Evolutionary conservation across 2,888 invertebrate species (phyloP), one percentile per base, ranked within the genome.

Genomic region (Rhagonycha fulva): DNA sequence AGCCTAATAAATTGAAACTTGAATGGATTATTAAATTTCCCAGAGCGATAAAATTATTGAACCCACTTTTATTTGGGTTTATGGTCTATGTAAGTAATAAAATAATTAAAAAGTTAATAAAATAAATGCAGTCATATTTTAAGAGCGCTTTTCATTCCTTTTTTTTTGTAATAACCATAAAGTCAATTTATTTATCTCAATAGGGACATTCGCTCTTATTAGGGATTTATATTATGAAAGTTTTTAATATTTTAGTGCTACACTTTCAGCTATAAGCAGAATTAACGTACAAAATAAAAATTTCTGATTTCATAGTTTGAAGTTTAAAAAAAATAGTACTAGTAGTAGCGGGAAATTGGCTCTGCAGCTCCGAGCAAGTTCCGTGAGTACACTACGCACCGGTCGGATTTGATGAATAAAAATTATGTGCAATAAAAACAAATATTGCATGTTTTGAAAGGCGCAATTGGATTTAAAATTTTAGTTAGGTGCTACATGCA

Each of bases 161-260:
- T 32, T 32, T 32, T n/a, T 32, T n/a, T 47, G n/a, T n/a, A 7
- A 47, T 47, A 47, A 47, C 47, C 47, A n/a, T 47, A 47, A 70
- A 70, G 62, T 32, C 62, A 70, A 70, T 70, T 70, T 70, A 70
- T 70, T 62, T 14, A 62, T 19, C 70, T 28, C 70, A n/a, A 30
- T 70, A 30, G 70, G 62, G 28, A 30, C 70, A 62, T 70, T 70
- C 28, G 62, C 30, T 70, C 62, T 70, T 62, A 70, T 70, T 70
- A 70, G 62, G 70, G 70, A 70, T 70, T 70, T 70, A 60, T 69
- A 62, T 62, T 23, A 62, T 62, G 30, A 62, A 70, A 70, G 26
- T 70, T 70, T 62, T 32, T 47, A 47, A 47, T 47, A 47, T n/a
- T 47, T 47, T 47, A n/a, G n/a, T n/a, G n/a, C 3, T 9, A 47